Base-by-base conservation (phyloP, 1,140 invertebrate genomes). In the Diuraphis noxia region DNA sequence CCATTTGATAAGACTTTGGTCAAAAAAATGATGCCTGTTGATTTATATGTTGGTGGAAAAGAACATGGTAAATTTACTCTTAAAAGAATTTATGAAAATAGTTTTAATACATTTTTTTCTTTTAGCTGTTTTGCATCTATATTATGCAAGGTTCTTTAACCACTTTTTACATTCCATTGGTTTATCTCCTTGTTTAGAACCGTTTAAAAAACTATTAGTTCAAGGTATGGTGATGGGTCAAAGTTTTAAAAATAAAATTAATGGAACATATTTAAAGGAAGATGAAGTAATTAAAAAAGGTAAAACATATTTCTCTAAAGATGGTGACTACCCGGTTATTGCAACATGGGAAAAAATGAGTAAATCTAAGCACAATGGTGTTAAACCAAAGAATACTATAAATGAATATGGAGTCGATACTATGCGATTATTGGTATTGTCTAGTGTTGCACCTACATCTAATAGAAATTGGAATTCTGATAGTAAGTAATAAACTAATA, bases 281-380 rank as follows among this genome's bases (percentile, higher is more conserved):
- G 94, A 96, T n/a, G 94, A 98, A 93, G 96, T 99, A 1, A 77
- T 77, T 2, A 92, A 63, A 92, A 88, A 63, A 92, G 79, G 41
- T 40, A 88, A 92, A 84, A 88, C 56, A 56, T 36, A 86, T 77
- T 81, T 89, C 30, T 34, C 79, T 72, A 97, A 96, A 93, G 93
- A 92, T 9, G 96, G 96, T 3, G 95, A 96, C 56, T 94, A 96
- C 92, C 93, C 95, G n/a, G 95, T 99, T 0, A 93, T 94, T 34
- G 95, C 96, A 90, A 94, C 95, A 36, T 99, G 97, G 97, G 99
- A 99, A 93, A 99, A 99, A 95, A 99, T 99, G 99, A 99, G 98
- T 92, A 99, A 99, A 95, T 99, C 99, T 1, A 99, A 99, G 94
- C 94, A 96, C 91, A 99, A 99, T 95, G 99, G 99, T 2, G 96